phyloP scores from a whole-genome alignment of 2,797 vertebrate genomes.

The Rhadinocentrus ornatus region DNA sequence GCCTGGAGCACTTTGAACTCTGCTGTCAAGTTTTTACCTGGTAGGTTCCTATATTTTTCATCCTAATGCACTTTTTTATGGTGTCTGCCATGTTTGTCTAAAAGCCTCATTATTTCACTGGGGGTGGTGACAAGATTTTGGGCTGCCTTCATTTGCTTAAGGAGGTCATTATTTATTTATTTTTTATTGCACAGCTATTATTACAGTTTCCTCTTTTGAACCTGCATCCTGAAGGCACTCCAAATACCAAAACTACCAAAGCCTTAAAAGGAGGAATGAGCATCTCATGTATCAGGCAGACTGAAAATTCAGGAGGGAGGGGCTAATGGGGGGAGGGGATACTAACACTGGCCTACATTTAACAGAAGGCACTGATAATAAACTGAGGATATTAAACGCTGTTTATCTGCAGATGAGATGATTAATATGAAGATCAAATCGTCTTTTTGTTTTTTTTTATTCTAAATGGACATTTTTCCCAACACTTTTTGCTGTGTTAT shows the following conservation, averaged over 20 bases:
- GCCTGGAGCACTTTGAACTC: constrained; percentile 67
- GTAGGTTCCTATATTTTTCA: constrained; percentile 65
- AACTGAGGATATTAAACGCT: constrained; percentile 37
- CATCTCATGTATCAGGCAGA: constrained; percentile 71
- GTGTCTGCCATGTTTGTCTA: constrained; percentile 22
- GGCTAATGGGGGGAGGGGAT: constrained; percentile 9
- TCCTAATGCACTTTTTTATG: constrained; percentile 8
- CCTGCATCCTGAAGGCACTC: constrained; percentile 77
- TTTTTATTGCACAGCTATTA: constrained; percentile 82
- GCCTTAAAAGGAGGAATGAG: constrained; percentile 84
- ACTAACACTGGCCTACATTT: constrained; percentile 67
- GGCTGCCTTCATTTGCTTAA: constrained; percentile 50
- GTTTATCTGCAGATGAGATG: constrained; percentile 24
- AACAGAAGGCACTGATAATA: constrained; percentile 52
- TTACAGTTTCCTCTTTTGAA: constrained; percentile 87
- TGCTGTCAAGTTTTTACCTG: constrained; percentile 73
- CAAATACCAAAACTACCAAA: constrained; percentile 78
- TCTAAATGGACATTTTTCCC: neutral
- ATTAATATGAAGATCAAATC: constrained; percentile 5
- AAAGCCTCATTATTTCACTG: constrained; percentile 22
- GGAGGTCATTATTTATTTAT: constrained; percentile 72
- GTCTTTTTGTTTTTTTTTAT: neutral
- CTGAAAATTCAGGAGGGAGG: constrained; percentile 42
- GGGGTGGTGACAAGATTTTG: constrained; percentile 45
- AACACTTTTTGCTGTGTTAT: neutral